A percentile compares a stretch with the other conserved stretches of the same genome.
Conservation (phyloP, 1,140 invertebrate genomes). For the Melitaea cinxia region DNA sequence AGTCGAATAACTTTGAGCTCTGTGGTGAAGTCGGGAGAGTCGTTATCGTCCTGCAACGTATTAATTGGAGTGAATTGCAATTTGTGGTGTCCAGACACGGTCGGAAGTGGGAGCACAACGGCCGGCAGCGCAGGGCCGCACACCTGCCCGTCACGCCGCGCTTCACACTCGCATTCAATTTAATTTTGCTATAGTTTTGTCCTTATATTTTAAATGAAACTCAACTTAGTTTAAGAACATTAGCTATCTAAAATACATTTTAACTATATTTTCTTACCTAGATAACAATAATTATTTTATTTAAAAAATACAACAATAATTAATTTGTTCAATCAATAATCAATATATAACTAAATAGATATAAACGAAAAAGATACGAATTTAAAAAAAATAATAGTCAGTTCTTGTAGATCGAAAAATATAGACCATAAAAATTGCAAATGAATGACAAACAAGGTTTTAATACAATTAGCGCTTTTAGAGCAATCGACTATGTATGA, state of each 20-base stretch:
- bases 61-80: conserved; percentile 41
- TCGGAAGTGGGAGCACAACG: conserved; percentile 49
- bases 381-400: neutral
- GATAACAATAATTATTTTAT: too few relatives aligned
- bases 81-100: conserved; percentile 45
- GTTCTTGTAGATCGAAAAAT: too few relatives aligned
- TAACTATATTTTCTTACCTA: too few relatives aligned
- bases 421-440: neutral
- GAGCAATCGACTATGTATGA: neutral
- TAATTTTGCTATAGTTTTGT: conserved; percentile 18
- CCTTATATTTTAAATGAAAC: conserved; percentile 4
- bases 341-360: too few relatives aligned
- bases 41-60: conserved; percentile 15
- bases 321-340: too few relatives aligned
- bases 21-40: conserved; percentile 13
- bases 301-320: too few relatives aligned
- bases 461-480: too few relatives aligned
- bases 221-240: neutral
- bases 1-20: neutral
- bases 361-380: too few relatives aligned
- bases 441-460: too few relatives aligned
- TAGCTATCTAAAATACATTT: too few relatives aligned
- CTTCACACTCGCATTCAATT: conserved; percentile 21
- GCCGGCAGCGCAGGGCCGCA: conserved; percentile 31
- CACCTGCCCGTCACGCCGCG: conserved; percentile 40